phyloP scores from a whole-genome alignment of 2,113 vertebrate genomes.

The Hydrolagus affinis region DNA sequence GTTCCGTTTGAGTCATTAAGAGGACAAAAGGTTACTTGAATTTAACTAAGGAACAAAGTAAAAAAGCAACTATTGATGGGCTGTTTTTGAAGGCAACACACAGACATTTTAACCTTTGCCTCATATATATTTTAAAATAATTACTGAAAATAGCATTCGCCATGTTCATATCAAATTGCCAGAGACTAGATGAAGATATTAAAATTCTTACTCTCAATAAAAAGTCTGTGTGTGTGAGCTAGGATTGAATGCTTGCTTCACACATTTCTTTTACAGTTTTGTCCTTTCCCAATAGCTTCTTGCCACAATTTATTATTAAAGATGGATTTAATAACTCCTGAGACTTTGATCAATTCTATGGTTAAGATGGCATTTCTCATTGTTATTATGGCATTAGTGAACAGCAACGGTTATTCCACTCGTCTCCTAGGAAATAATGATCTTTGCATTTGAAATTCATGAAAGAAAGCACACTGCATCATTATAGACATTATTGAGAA shows the following conservation, averaged over 20 bases:
- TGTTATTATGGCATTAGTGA: no score
- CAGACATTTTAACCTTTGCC: not conserved
- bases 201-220: not conserved
- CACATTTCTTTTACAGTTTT: not conserved
- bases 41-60: conserved; percentile 2
- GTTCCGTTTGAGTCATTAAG: conserved; percentile 7
- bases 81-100: conserved; percentile 11
- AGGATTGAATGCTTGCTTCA: not conserved
- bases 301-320: not conserved
- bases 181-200: conserved; percentile 3
- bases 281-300: not conserved
- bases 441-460: no score
- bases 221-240: not conserved
- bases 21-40: conserved; percentile 3
- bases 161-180: not conserved
- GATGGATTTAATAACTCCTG: no score
- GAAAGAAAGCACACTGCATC: no score
- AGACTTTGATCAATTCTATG: no score
- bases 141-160: not conserved
- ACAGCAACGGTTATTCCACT: no score
- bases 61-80: not conserved
- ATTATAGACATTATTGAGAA: no score
- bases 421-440: no score
- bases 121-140: not conserved
- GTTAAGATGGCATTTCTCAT: no score